phyloP scores from a whole-genome alignment of 2,113 vertebrate genomes.

The Psophia crepitans region DNA sequence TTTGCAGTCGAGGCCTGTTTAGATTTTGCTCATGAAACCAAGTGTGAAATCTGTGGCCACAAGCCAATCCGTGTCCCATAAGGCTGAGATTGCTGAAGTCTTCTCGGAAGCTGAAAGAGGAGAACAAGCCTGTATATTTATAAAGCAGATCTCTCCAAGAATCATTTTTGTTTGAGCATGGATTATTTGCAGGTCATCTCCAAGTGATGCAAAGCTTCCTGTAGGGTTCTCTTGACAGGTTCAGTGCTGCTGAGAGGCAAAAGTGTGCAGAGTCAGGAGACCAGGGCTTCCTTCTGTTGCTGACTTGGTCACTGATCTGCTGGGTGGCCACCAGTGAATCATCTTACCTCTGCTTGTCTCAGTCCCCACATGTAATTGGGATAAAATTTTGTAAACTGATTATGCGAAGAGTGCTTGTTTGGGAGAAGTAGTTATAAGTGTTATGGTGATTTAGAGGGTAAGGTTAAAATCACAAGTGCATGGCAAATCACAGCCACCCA shows the following conservation, averaged over 20 bases:
- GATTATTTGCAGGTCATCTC: background rate
- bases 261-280: background rate
- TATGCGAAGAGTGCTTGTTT: background rate
- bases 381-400: background rate
- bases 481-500: background rate
- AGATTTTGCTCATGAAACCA: conserved; percentile 30
- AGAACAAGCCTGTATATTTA: background rate
- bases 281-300: background rate
- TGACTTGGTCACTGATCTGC: background rate
- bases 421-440: background rate
- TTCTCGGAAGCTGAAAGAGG: background rate
- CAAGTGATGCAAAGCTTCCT: background rate
- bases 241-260: background rate
- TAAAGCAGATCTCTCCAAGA: background rate
- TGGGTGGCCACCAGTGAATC: background rate
- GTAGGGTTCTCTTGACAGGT: background rate
- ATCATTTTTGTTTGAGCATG: background rate
- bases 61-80: background rate
- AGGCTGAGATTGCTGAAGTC: background rate
- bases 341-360: background rate
- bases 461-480: background rate
- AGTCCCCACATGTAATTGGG: rapidly evolving
- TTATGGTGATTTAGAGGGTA: background rate
- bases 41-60: conserved; percentile 21
- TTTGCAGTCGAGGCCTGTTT: background rate